A percentile compares a stretch with the other conserved stretches of the same genome.
Conservation (phyloP, 2,888 invertebrate species). For the Ceriagrion tenellum region DNA sequence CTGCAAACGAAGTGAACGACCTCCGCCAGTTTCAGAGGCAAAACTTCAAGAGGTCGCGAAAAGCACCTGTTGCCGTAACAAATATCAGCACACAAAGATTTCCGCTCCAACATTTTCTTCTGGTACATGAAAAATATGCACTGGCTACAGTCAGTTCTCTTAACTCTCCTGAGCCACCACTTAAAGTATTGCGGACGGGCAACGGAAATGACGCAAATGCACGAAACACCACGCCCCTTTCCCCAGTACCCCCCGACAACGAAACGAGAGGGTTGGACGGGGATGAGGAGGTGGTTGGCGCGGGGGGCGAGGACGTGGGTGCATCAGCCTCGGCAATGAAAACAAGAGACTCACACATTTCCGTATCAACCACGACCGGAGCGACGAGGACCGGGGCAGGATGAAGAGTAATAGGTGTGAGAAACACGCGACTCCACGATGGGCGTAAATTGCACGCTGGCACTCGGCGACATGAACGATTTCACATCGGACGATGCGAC, state of each 20-base stretch:
- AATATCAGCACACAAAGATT: no score
- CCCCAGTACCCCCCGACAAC: no score
- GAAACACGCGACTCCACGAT: neutral
- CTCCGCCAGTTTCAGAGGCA: no score
- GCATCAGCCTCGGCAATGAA: conserved; percentile 51
- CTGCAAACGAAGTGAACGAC: no score
- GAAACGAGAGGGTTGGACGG: neutral
- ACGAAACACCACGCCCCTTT: neutral
- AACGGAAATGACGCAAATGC: neutral
- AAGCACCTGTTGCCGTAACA: no score
- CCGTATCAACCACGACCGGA: neutral
- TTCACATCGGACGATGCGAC: neutral
- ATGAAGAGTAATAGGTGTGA: conserved; percentile 42
- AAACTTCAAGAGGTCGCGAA: no score
- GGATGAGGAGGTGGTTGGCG: no score
- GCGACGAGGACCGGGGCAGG: conserved; percentile 44
- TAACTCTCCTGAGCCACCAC: neutral
- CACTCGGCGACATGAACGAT: neutral
- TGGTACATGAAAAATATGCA: neutral
- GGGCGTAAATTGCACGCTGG: neutral
- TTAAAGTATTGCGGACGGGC: neutral
- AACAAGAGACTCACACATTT: neutral
- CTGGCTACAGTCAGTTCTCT: neutral
- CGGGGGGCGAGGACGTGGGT: neutral
- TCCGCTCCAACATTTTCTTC: no score